Conservation (phyloP, 2,113 vertebrate genomes). For the Limanda limanda region DNA sequence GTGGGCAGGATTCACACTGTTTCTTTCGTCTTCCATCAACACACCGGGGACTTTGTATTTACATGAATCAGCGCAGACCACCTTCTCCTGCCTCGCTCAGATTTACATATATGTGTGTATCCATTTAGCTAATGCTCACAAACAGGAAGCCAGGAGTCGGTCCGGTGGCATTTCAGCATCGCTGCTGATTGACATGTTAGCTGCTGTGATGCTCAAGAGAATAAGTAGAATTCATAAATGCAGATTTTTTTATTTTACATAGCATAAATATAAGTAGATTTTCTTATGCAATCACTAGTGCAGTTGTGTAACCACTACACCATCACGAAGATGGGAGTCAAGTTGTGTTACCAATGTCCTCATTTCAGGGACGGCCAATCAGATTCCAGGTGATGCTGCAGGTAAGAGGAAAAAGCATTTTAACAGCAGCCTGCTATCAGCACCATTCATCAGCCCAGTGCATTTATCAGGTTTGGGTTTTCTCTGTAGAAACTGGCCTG, state of each 20-base stretch:
- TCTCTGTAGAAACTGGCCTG: background rate
- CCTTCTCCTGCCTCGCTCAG: slow-evolving; percentile 10
- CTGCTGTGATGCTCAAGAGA: background rate
- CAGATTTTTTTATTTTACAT: background rate
- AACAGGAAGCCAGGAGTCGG: background rate
- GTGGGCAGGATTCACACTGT: slow-evolving; percentile 11
- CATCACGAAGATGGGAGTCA: background rate
- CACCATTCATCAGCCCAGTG: background rate
- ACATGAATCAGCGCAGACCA: slow-evolving; percentile 4
- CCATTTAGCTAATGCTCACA: slow-evolving; percentile 26
- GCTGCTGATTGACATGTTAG: slow-evolving; percentile 18
- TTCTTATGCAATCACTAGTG: too few species aligned
- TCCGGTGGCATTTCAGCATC: slow-evolving; percentile 10
- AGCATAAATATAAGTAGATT: background rate
- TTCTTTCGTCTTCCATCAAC: slow-evolving; percentile 10
- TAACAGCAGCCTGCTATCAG: background rate
- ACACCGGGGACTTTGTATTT: slow-evolving; percentile 26
- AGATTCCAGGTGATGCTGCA: background rate
- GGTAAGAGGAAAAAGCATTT: background rate
- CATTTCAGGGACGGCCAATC: slow-evolving; percentile 6
- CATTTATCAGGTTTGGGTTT: slow-evolving; percentile 20
- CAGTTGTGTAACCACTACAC: background rate
- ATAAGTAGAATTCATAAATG: too few species aligned
- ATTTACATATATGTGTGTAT: slow-evolving; percentile 25
- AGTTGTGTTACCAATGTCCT: background rate